phyloP scores from a whole-genome alignment of 2,888 invertebrate genomes.

The Stenodera caucasica region DNA sequence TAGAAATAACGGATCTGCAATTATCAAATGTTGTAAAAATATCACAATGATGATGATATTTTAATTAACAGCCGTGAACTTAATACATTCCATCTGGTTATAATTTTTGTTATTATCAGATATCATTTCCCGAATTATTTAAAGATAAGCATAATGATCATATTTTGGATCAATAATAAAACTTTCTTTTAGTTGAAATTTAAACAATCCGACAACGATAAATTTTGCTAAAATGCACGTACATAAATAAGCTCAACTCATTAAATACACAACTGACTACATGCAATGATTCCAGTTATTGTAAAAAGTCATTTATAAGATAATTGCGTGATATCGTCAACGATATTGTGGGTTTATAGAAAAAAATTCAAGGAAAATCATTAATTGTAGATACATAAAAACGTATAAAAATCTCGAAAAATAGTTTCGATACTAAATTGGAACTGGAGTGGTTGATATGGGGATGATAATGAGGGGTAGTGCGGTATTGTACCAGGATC shows the following conservation, averaged over 20 bases:
- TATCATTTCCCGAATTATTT: background rate
- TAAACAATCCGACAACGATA: conserved; percentile 9
- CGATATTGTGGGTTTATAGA: too few relatives aligned
- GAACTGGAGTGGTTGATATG: background rate
- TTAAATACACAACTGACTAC: conserved; percentile 16
- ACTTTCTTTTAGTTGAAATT: background rate
- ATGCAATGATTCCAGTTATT: conserved; percentile 31
- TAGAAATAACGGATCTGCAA: conserved; percentile 30
- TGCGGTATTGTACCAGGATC: conserved; percentile 40
- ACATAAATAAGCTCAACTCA: conserved; percentile 11
- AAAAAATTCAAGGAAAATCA: too few relatives aligned
- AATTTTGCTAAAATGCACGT: conserved; percentile 20
- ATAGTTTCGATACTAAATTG: background rate
- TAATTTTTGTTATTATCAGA: conserved; percentile 9
- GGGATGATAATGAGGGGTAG: conserved; percentile 22
- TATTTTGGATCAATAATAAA: too few relatives aligned
- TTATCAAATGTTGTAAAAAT: conserved; percentile 23
- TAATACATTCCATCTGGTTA: conserved; percentile 26
- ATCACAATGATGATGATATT: conserved; percentile 12
- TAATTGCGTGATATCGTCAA: conserved; percentile 31
- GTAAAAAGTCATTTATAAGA: conserved; percentile 35
- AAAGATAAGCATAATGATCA: background rate
- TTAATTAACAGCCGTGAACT: conserved; percentile 29
- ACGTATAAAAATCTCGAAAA: background rate
- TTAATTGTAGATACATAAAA: too few relatives aligned